These are phyloP conservation scores for Odontocerum albicorne DNA, from an alignment of 2,888 invertebrate genomes.

Conservation along the genomic window DNA sequence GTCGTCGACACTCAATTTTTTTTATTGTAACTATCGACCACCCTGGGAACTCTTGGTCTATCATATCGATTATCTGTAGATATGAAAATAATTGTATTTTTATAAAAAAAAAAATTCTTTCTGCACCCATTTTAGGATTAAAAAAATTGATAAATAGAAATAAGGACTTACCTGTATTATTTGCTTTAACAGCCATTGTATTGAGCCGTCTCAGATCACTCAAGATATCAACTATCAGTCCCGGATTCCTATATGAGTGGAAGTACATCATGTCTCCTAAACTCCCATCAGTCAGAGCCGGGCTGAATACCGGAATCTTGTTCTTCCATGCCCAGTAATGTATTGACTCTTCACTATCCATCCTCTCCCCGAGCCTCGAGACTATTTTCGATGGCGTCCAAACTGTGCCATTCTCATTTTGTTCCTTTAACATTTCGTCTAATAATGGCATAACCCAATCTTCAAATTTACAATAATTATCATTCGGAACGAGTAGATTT, in stretches of 20 bases:
- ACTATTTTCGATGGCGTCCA: constrained; percentile 96
- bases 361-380: constrained; percentile 80
- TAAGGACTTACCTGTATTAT: constrained; percentile 65
- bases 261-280: constrained; percentile 99
- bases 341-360: constrained; percentile 88
- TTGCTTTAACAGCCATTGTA: constrained; percentile 90
- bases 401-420: constrained; percentile 67
- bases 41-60: too few relatives aligned
- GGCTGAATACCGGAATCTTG: constrained; percentile 96
- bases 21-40: too few relatives aligned
- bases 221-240: constrained; percentile 89
- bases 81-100: too few relatives aligned
- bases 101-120: too few relatives aligned
- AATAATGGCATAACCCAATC: constrained; percentile 95
- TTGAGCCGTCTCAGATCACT: constrained; percentile 90
- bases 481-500: constrained; percentile 95
- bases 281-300: constrained; percentile 97
- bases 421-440: constrained; percentile 88
- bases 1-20: too few relatives aligned
- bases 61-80: too few relatives aligned
- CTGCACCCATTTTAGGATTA: too few relatives aligned
- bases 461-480: constrained; percentile 97
- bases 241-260: constrained; percentile 92
- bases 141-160: too few relatives aligned
- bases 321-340: constrained; percentile 97